Conservation (phyloP, 2,888 invertebrate genomes). For the Ernsta delagoae region DNA sequence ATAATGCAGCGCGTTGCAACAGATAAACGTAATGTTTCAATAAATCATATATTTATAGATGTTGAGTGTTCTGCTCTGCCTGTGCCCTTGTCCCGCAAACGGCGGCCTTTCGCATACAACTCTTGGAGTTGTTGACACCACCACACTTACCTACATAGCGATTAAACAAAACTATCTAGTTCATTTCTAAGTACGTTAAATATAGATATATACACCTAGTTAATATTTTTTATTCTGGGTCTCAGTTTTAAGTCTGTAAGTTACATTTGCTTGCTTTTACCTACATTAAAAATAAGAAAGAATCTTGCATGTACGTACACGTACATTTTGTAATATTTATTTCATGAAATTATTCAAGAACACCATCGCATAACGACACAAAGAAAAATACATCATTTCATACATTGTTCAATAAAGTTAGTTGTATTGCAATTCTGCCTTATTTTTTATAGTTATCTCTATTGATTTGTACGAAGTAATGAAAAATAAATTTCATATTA, state of each 20-base stretch:
- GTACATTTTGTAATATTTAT: no score
- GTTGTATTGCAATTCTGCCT: not conserved
- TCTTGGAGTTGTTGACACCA: slow-evolving; percentile 15
- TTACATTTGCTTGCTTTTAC: no score
- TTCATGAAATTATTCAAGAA: not conserved
- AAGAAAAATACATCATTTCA: not conserved
- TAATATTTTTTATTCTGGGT: not conserved
- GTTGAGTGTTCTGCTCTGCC: slow-evolving; percentile 49
- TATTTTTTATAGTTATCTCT: not conserved
- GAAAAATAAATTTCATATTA: slow-evolving; percentile 25
- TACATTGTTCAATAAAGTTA: no score
- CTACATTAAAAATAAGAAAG: no score
- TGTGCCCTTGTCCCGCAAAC: slow-evolving; percentile 60
- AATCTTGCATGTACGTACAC: no score
- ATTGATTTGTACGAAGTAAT: slow-evolving; percentile 2
- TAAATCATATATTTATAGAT: slow-evolving; percentile 33
- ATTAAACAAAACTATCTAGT: slow-evolving; percentile 5
- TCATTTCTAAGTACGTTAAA: no score
- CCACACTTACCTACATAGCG: slow-evolving; percentile 5
- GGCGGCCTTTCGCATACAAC: slow-evolving; percentile 45
- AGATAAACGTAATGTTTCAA: slow-evolving; percentile 27
- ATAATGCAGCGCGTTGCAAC: slow-evolving; percentile 21
- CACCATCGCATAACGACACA: not conserved
- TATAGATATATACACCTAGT: no score
- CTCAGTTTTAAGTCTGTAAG: not conserved